Base-by-base conservation (phyloP, 2,797 vertebrate genomes). In the Garrulus glandarius region DNA sequence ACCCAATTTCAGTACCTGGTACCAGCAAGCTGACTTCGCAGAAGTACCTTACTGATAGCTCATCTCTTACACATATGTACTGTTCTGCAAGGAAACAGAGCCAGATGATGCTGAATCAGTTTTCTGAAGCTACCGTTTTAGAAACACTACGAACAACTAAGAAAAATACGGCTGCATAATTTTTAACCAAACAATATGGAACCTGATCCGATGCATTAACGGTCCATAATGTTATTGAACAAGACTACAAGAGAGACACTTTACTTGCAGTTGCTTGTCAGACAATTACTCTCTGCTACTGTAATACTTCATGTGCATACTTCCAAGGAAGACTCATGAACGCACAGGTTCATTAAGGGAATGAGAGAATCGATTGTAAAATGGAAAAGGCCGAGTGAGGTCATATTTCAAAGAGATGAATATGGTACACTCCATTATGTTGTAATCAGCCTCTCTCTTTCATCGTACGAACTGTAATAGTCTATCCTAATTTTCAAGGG, bases 401-500 rank as follows among this genome's bases (percentile, higher is more conserved):
- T 98, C 98, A 97, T 98, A 98, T 98, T 98, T 98, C 98, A 98
- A 98, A 98, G 98, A 98, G 98, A 98, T 98, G 96, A 98, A 98
- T 98, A 98, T 96, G 95, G 98, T 98, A 98, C 98, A 98, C 98
- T 98, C 98, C 97, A 98, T 98, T 98, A 98, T 98, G 98, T 98
- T 98, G 98, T 98, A 98, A 98, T 98, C 98, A 98, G 96, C 97
- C 96, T 96, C 97, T 98, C 97, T 96, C 98, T 98, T 98, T 98
- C 98, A 98, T 98, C 97, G 96, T 96, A 97, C 94, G 96, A 97
- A 98, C 92, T 96, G 89, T 97, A 98, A 98, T 97, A 97, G 97
- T 98, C 97, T 97, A 97, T 96, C 97, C 97, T 98, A 97, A 98
- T 98, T 97, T 98, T 95, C 77, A 89, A 80, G 71, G 59, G 92